Percentiles rank a stretch among this genome's conserved stretches.
These are phyloP conservation scores for Chiridota heheva DNA, from an alignment of 35 echinoderm and acorn worm genomes.

Conservation along the genomic window DNA sequence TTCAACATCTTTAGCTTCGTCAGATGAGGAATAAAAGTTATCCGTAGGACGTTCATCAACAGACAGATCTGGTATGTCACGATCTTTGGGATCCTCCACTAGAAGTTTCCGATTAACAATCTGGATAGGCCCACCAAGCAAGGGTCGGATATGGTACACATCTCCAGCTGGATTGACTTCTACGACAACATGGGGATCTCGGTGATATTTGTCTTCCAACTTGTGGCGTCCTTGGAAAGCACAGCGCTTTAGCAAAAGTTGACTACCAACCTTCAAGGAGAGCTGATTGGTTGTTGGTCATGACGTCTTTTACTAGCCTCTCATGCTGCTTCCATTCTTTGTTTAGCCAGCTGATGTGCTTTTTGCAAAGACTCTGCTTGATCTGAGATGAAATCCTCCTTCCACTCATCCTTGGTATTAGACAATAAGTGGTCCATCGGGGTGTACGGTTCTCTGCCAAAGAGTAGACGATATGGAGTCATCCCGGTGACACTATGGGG, in stretches of 20 bases:
- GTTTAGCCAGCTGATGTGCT: constrained; percentile 3
- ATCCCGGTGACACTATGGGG: constrained; percentile 19
- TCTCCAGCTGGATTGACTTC: constrained; percentile 11
- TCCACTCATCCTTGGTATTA: constrained; percentile 15
- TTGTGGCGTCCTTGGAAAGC: constrained; percentile 34
- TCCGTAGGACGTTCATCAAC: too few species aligned
- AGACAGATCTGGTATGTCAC: background rate
- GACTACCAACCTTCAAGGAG: constrained; percentile 13
- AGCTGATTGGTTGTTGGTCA: constrained; percentile 1
- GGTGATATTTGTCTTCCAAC: constrained; percentile 13
- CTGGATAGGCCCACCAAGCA: constrained; percentile 17
- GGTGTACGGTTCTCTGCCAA: constrained; percentile 32
- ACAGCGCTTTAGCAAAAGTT: constrained; percentile 10
- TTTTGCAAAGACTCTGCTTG: constrained; percentile 14
- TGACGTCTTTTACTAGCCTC: constrained; percentile 18
- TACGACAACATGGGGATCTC: background rate
- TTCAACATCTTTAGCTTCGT: too few species aligned
- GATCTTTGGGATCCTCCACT: background rate
- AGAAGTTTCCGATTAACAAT: constrained; percentile 21
- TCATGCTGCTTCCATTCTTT: background rate
- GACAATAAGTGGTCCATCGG: constrained; percentile 45
- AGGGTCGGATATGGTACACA: constrained; percentile 17
- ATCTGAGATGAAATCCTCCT: constrained; percentile 30
- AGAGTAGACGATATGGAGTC: constrained; percentile 38
- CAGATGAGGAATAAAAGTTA: too few species aligned